A percentile compares a stretch with the other conserved stretches of the same genome.
Conservation (phyloP, 1,140 invertebrate species). For the Cotesia chilonis region DNA sequence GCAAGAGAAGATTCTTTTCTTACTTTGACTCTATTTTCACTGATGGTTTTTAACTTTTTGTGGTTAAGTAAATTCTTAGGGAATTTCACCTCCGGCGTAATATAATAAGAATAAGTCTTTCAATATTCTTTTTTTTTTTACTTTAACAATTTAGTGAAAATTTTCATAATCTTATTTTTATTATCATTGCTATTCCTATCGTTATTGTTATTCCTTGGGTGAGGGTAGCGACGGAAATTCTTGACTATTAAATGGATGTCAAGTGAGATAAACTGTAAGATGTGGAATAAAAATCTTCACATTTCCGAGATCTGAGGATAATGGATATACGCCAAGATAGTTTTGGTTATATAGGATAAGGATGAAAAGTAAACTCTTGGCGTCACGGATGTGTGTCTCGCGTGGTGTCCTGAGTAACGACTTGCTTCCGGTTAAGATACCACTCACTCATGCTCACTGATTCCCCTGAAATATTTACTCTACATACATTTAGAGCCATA, state of each 20-base stretch:
- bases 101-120: too few relatives aligned
- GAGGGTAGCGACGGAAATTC: background rate
- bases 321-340: slow-evolving; percentile 27
- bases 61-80: background rate
- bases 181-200: too few relatives aligned
- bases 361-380: too few relatives aligned
- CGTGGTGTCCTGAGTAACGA: slow-evolving; percentile 6
- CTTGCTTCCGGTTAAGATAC: slow-evolving; percentile 17
- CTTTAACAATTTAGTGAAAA: too few relatives aligned
- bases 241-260: background rate
- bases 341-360: background rate
- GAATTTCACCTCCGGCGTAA: too few relatives aligned
- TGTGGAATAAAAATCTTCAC: slow-evolving; percentile 22
- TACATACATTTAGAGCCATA: background rate
- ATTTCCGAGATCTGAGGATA: slow-evolving; percentile 21
- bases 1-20: background rate
- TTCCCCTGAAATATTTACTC: too few relatives aligned
- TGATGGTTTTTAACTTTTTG: background rate
- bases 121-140: too few relatives aligned
- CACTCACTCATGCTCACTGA: too few relatives aligned
- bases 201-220: too few relatives aligned
- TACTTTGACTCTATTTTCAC: background rate
- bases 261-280: background rate
- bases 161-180: too few relatives aligned
- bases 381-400: too few relatives aligned